These are phyloP conservation scores for Chelon auratus DNA, from an alignment of 2,797 vertebrate species.

Conservation along the genomic window DNA sequence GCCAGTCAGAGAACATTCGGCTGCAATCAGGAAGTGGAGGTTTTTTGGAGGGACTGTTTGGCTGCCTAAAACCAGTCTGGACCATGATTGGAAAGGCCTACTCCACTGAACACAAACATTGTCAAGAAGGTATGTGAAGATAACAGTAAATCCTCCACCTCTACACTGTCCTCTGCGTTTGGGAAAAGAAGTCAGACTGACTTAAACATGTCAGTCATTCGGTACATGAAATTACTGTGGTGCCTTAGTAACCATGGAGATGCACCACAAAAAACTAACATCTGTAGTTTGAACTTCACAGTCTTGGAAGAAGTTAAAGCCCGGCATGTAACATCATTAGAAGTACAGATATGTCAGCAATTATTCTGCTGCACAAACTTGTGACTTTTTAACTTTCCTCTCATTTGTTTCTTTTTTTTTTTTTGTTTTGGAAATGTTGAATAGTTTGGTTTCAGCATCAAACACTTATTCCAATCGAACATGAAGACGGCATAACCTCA, in stretches of 20 bases:
- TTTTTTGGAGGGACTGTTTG: conserved; percentile 96
- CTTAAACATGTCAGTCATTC: conserved; percentile 14
- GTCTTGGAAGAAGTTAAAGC: neutral
- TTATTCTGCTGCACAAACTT: neutral
- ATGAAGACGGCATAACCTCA: neutral
- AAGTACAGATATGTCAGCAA: neutral
- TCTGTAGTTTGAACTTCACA: conserved; percentile 13
- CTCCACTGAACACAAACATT: conserved; percentile 96
- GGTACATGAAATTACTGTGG: neutral
- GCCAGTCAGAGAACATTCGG: conserved; percentile 85
- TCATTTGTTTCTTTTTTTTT: too few species aligned
- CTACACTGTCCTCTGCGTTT: neutral
- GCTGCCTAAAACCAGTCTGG: conserved; percentile 96
- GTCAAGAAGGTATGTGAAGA: conserved; percentile 85
- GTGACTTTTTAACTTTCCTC: neutral
- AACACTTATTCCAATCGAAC: neutral
- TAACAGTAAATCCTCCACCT: conserved; percentile 5
- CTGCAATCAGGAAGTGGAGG: conserved; percentile 90
- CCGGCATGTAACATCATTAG: neutral
- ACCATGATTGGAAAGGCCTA: conserved; percentile 98
- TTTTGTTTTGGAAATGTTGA: too few species aligned
- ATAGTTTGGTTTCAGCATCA: neutral
- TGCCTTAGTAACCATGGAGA: conserved; percentile 19
- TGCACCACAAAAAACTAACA: conserved; percentile 1
- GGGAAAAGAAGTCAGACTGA: conserved; percentile 2